Evolutionary conservation across 92 coral and sea anemone species (phyloP).

Genomic region (Palythoa grandis): DNA sequence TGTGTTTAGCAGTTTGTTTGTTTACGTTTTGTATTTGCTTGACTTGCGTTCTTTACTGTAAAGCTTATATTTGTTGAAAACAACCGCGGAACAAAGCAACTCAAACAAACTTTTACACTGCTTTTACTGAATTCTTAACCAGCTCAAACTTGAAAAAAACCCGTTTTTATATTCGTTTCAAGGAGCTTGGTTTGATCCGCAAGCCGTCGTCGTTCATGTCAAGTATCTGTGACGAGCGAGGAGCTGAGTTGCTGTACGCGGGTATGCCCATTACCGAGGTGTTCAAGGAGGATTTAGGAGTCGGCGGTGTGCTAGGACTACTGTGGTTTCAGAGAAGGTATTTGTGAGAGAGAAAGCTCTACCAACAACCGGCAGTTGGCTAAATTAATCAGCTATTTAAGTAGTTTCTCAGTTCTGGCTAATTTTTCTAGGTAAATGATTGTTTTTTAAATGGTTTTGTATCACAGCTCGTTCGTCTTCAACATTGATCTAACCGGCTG

Average conservation of each 20-base stretch:
- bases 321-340: conserved; percentile 97
- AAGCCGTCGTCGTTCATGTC: conserved; percentile 99
- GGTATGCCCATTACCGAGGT: conserved; percentile 99
- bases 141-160: no score
- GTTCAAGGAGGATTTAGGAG: conserved; percentile 93
- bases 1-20: no score
- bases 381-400: neutral
- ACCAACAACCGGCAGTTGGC: neutral
- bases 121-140: no score
- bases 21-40: no score
- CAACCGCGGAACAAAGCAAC: no score
- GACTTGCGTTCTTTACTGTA: no score
- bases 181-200: conserved; percentile 98
- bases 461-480: no score
- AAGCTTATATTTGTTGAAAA: no score
- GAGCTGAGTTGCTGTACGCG: conserved; percentile 96
- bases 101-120: no score
- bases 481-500: no score
- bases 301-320: conserved; percentile 95
- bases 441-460: no score
- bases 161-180: neutral
- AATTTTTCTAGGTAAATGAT: no score
- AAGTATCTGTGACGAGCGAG: conserved; percentile 99
- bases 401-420: neutral
- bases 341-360: neutral